phyloP scores from a whole-genome alignment of 1,140 invertebrate genomes.

The Drosophila quadrilineata region DNA sequence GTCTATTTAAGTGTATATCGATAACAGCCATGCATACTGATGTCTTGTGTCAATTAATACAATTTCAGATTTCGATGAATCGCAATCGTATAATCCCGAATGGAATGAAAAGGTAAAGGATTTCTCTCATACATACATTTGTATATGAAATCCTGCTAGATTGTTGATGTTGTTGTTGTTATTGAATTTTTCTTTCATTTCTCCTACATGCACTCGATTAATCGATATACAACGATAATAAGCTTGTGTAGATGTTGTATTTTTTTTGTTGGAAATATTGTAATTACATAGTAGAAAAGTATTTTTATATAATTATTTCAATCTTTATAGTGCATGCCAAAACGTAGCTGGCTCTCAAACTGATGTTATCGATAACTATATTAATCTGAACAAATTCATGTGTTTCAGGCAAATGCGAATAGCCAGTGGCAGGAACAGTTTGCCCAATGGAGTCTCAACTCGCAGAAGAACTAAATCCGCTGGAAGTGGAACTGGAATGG shows the following conservation, averaged over 20 bases:
- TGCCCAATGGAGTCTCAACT: slow-evolving; percentile 81
- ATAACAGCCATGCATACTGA: too few relatives aligned
- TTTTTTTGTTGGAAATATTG: slow-evolving; percentile 19
- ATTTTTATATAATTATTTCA: background rate
- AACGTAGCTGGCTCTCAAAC: slow-evolving; percentile 32
- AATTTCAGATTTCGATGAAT: slow-evolving; percentile 81
- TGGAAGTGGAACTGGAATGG: background rate
- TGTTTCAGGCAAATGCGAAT: slow-evolving; percentile 75
- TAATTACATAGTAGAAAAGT: background rate
- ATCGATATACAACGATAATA: slow-evolving; percentile 26
- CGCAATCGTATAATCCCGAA: slow-evolving; percentile 79
- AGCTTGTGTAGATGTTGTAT: slow-evolving; percentile 73
- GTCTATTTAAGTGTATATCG: slow-evolving; percentile 5
- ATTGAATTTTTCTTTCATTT: slow-evolving; percentile 11
- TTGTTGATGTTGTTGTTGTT: slow-evolving; percentile 38
- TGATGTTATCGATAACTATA: background rate
- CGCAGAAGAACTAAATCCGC: slow-evolving; percentile 72
- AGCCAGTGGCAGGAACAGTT: slow-evolving; percentile 81
- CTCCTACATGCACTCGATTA: slow-evolving; percentile 47
- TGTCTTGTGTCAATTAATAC: slow-evolving; percentile 56
- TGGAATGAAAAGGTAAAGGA: slow-evolving; percentile 81
- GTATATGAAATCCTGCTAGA: slow-evolving; percentile 59
- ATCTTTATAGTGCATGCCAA: slow-evolving; percentile 50
- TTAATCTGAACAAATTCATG: background rate
- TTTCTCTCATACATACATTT: too few relatives aligned